Evolutionary conservation across 2,797 vertebrate genomes (phyloP).

Genomic region (Antennarius maculatus): DNA sequence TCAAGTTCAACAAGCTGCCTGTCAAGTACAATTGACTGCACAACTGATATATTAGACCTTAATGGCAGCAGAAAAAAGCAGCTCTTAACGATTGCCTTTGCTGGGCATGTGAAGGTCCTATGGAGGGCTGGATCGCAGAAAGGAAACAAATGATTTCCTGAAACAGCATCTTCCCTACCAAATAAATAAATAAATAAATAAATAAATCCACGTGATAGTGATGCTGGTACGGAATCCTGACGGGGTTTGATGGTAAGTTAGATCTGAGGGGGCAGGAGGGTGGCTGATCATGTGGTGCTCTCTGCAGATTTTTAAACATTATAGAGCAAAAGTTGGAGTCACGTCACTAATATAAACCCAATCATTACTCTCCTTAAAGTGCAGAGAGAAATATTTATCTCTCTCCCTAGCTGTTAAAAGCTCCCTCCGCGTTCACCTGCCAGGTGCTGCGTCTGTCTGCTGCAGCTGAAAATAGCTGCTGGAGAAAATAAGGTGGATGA

Average conservation of each 20-base stretch:
- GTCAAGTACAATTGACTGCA: constrained; percentile 82
- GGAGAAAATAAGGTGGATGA: no score
- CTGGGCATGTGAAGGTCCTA: constrained; percentile 76
- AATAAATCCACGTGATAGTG: constrained; percentile 56
- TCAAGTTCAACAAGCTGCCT: constrained; percentile 84
- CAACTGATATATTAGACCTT: constrained; percentile 84
- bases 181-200: not conserved
- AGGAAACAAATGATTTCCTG: constrained; percentile 77
- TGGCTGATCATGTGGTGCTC: constrained; percentile 1
- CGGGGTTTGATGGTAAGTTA: constrained; percentile 7
- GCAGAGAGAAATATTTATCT: not conserved
- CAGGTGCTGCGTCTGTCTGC: no score
- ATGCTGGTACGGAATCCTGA: constrained; percentile 25
- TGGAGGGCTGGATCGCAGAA: constrained; percentile 68
- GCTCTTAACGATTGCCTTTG: constrained; percentile 78
- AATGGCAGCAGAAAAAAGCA: constrained; percentile 77
- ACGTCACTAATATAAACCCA: not conserved
- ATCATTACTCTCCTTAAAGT: not conserved
- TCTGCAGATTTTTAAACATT: not conserved
- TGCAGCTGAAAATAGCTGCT: no score
- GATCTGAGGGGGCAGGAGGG: constrained; percentile 33
- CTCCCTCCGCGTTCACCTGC: no score
- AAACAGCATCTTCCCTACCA: constrained; percentile 56
- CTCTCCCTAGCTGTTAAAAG: not conserved
- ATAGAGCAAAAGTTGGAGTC: not conserved